Evolutionary conservation across 2,888 invertebrate species (phyloP).

Genomic region (Eupithecia subfuscata): DNA sequence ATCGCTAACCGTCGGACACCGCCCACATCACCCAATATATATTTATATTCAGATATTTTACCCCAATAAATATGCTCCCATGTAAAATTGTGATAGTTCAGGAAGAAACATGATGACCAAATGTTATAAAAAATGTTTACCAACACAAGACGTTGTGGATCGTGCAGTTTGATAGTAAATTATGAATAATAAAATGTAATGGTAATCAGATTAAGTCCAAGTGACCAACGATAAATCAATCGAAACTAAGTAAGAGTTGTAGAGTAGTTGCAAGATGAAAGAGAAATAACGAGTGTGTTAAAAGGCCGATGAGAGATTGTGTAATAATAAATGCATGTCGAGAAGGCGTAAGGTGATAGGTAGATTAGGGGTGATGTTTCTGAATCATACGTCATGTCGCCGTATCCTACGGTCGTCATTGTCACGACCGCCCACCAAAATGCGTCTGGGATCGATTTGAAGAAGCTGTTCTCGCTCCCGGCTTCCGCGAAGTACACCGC

Average conservation of each 20-base stretch:
- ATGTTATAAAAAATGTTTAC: constrained; percentile 56
- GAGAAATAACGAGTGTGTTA: constrained; percentile 72
- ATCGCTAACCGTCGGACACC: constrained; percentile 62
- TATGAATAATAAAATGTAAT: constrained; percentile 58
- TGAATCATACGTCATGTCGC: constrained; percentile 98
- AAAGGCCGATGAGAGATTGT: constrained; percentile 69
- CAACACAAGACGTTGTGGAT: constrained; percentile 61
- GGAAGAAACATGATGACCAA: constrained; percentile 60
- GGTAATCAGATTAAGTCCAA: constrained; percentile 66
- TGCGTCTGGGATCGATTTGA: constrained; percentile 99
- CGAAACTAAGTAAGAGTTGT: constrained; percentile 60
- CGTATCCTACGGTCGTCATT: constrained; percentile 99
- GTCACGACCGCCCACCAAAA: constrained; percentile 99
- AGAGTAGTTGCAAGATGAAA: constrained; percentile 69
- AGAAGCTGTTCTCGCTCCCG: constrained; percentile 99
- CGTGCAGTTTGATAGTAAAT: constrained; percentile 65
- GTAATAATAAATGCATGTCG: constrained; percentile 72
- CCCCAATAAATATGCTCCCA: constrained; percentile 63
- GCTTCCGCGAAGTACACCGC: constrained; percentile 99
- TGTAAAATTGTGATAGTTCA: constrained; percentile 75
- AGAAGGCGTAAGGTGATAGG: constrained; percentile 76
- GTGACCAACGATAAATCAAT: constrained; percentile 71
- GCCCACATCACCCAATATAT: neutral
- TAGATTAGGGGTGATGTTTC: constrained; percentile 75
- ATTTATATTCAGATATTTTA: constrained; percentile 54